phyloP scores from a whole-genome alignment of 1,140 invertebrate species.

The Drosophila lacteicornis region DNA sequence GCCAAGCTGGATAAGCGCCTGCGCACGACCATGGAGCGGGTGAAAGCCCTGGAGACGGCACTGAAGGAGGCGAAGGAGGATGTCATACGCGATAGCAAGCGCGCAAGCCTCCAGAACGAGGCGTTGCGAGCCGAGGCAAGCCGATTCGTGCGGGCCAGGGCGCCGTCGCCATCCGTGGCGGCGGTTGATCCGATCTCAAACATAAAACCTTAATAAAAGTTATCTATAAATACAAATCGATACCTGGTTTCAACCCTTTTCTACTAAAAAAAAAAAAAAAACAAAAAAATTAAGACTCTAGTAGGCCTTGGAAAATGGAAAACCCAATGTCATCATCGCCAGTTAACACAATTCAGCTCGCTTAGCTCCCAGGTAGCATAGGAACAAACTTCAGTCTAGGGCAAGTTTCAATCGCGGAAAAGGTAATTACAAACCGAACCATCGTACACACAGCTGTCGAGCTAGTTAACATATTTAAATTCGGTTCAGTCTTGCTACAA shows the following conservation, averaged over 20 bases:
- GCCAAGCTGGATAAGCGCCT: no score
- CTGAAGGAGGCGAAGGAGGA: slow-evolving; percentile 99
- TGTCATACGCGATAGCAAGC: slow-evolving; percentile 73
- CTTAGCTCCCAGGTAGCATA: slow-evolving; percentile 6
- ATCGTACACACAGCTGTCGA: slow-evolving; percentile 27
- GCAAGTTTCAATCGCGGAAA: slow-evolving; percentile 15
- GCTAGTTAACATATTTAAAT: slow-evolving; percentile 41
- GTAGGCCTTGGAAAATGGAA: slow-evolving; percentile 1
- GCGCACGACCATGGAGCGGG: slow-evolving; percentile 98
- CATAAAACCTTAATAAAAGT: no score
- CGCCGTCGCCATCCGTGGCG: no score
- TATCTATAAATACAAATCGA: no score
- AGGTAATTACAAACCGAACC: slow-evolving; percentile 21
- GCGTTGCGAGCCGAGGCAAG: no score
- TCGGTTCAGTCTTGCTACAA: slow-evolving; percentile 56
- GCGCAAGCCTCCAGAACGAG: no score
- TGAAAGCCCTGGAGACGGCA: slow-evolving; percentile 98
- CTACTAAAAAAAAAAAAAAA: not conserved
- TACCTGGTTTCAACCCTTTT: not conserved
- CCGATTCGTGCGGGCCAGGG: no score
- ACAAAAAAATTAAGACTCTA: not conserved
- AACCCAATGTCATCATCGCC: not conserved
- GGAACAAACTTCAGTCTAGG: slow-evolving; percentile 23
- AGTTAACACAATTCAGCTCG: not conserved
- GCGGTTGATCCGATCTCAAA: no score